phyloP scores from a whole-genome alignment of 1,140 invertebrate genomes.

The Tetramorium parvispinum region DNA sequence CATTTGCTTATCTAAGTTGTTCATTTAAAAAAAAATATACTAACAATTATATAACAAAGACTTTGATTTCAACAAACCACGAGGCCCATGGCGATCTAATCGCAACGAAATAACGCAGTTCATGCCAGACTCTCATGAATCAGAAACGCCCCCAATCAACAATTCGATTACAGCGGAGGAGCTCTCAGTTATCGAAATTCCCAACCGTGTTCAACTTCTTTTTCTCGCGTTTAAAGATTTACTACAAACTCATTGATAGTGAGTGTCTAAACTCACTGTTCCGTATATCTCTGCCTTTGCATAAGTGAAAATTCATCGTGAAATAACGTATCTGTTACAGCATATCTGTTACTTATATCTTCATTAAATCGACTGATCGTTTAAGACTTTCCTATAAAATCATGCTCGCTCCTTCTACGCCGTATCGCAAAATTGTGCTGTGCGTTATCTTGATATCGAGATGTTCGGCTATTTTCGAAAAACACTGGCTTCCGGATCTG shows the following conservation, averaged over 20 bases:
- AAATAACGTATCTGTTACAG: background rate
- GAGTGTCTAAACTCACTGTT: background rate
- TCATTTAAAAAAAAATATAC: background rate
- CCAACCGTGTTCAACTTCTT: background rate
- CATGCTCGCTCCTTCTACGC: background rate
- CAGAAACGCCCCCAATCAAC: conserved; percentile 63
- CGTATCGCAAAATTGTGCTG: background rate
- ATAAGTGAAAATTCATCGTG: background rate
- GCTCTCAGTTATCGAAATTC: background rate
- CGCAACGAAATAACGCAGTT: conserved; percentile 45
- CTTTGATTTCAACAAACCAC: background rate
- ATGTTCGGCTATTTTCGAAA: conserved; percentile 59
- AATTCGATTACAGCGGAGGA: conserved; percentile 30
- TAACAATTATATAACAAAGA: background rate
- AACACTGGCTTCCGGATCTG: conserved; percentile 80
- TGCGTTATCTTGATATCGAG: conserved; percentile 11
- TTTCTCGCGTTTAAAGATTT: background rate
- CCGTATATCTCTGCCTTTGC: background rate
- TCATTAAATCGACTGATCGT: background rate
- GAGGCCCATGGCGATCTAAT: background rate
- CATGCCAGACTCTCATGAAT: conserved; percentile 24
- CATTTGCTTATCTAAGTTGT: no score
- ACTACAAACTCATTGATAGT: background rate
- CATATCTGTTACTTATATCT: background rate
- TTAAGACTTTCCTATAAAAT: background rate